Percentiles rank a stretch among this genome's conserved stretches.
These are phyloP conservation scores for Drosophila melanogaster DNA, from an alignment of 1,140 invertebrate genomes.

Conservation along the genomic window DNA sequence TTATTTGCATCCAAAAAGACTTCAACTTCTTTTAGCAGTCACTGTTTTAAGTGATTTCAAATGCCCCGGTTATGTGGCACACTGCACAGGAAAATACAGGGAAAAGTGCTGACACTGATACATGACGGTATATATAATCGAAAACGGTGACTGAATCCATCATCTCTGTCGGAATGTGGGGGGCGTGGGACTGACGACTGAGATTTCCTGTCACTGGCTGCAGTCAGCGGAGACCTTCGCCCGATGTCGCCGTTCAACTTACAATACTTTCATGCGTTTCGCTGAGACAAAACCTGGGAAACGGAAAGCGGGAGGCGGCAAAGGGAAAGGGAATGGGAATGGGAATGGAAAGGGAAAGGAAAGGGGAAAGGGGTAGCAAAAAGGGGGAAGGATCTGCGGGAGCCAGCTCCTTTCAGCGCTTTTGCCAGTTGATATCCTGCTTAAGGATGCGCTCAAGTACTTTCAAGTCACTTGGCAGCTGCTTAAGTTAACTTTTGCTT, in stretches of 20 bases:
- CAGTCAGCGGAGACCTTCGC: constrained; percentile 20
- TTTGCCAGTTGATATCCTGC: constrained; percentile 83
- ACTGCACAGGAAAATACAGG: too few relatives aligned
- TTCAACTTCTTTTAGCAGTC: too few relatives aligned
- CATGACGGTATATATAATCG: not conserved
- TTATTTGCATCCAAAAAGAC: too few relatives aligned
- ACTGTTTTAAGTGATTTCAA: too few relatives aligned
- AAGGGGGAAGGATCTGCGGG: not conserved
- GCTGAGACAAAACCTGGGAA: constrained; percentile 28
- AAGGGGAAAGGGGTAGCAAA: not conserved
- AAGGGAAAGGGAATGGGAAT: not conserved
- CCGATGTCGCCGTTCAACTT: constrained; percentile 20
- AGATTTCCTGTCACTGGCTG: constrained; percentile 61
- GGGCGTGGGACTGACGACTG: constrained; percentile 49
- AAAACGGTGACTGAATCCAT: constrained; percentile 4
- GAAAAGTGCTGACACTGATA: not conserved
- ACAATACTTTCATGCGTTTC: constrained; percentile 57
- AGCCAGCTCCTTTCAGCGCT: constrained; percentile 68
- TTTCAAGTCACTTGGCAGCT: constrained; percentile 82
- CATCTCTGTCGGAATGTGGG: constrained; percentile 19
- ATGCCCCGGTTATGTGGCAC: too few relatives aligned
- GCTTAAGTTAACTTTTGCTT: constrained; percentile 81
- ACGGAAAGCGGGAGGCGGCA: not conserved
- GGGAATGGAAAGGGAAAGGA: not conserved
- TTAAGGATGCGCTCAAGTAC: constrained; percentile 83